phyloP scores from a whole-genome alignment of 2,888 invertebrate genomes.

The Cantharis rufa region DNA sequence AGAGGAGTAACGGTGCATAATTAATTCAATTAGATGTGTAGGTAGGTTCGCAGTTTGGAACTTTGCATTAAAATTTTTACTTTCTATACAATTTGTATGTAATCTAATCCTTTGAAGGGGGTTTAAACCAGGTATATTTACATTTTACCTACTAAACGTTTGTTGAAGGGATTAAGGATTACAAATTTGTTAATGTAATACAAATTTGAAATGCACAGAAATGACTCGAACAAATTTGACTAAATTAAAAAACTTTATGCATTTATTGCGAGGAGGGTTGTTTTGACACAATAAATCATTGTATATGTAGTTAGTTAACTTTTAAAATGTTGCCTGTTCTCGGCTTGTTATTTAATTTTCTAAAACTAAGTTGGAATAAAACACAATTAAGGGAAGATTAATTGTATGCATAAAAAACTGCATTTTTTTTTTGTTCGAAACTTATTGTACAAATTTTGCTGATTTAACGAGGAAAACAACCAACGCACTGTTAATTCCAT shows the following conservation, averaged over 20 bases:
- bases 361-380: neutral
- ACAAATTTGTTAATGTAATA: neutral
- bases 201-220: neutral
- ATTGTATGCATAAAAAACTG: neutral
- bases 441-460: neutral
- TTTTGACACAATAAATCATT: neutral
- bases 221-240: neutral
- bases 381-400: neutral
- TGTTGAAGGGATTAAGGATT: neutral
- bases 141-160: neutral
- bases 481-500: neutral
- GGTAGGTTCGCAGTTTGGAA: neutral
- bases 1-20: neutral
- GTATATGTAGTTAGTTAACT: neutral
- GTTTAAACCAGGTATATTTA: neutral
- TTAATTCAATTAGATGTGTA: neutral
- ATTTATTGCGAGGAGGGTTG: neutral
- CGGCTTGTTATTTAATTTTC: neutral
- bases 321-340: neutral
- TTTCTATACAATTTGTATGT: neutral
- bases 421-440: neutral
- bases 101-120: neutral
- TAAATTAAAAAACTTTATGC: neutral
- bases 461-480: neutral
- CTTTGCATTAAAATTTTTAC: neutral